phyloP scores from a whole-genome alignment of 64 coral and sea anemone genomes.

The Orbicella faveolata region DNA sequence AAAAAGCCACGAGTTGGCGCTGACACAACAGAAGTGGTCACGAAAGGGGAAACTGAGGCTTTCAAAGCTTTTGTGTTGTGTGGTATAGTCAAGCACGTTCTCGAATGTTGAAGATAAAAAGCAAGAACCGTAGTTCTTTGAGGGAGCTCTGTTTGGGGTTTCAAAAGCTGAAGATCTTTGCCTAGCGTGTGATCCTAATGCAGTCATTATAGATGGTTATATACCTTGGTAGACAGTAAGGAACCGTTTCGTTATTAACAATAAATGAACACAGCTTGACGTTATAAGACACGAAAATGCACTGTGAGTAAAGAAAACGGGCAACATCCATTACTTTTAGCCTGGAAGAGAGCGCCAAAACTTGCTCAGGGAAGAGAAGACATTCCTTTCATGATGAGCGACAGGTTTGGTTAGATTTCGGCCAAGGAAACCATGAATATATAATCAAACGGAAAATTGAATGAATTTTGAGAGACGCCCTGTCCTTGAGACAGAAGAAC shows the following conservation, averaged over 20 bases:
- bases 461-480: too few species aligned
- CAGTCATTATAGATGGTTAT: not conserved
- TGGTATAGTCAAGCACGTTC: not conserved
- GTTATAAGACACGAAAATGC: conserved; percentile 3
- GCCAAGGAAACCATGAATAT: too few species aligned
- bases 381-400: not conserved
- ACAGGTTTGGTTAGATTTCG: not conserved
- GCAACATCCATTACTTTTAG: not conserved
- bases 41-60: not conserved
- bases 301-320: not conserved
- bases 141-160: not conserved
- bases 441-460: too few species aligned
- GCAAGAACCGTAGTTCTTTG: not conserved
- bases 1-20: conserved; percentile 7
- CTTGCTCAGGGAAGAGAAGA: not conserved
- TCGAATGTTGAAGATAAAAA: too few species aligned
- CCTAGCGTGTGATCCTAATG: conserved; percentile 21
- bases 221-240: not conserved
- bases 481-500: not conserved
- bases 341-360: not conserved
- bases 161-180: not conserved
- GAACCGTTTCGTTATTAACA: conserved; percentile 9
- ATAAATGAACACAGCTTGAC: conserved; percentile 10
- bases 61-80: not conserved
- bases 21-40: not conserved